Evolutionary conservation across 2,797 vertebrate species (phyloP).

Genomic region (Argentina silus): DNA sequence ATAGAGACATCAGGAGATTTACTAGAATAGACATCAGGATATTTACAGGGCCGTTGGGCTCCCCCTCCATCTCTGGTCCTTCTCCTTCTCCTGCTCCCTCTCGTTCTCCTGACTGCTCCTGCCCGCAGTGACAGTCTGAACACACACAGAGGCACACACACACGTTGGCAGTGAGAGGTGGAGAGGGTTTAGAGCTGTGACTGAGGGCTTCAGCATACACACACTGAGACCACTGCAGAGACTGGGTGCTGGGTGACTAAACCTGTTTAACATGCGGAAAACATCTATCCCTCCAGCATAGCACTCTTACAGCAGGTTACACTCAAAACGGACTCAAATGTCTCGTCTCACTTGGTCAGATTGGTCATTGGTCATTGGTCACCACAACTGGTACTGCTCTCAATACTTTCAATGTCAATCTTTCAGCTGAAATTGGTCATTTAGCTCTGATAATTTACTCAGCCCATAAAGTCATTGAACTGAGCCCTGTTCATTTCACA

Average conservation of each 20-base stretch:
- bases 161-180: not conserved
- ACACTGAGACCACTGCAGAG: too few species aligned
- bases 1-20: not conserved
- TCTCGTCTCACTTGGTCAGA: too few species aligned
- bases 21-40: not conserved
- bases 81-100: not conserved
- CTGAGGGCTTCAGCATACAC: not conserved
- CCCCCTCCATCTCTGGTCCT: slow-evolving; percentile 65
- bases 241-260: too few species aligned
- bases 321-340: too few species aligned
- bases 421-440: not conserved
- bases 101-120: slow-evolving; percentile 81
- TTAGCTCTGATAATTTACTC: not conserved
- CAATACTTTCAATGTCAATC: not conserved
- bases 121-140: slow-evolving; percentile 85
- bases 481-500: not conserved
- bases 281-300: too few species aligned
- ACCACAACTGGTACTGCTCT: not conserved
- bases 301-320: too few species aligned
- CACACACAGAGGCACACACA: slow-evolving; percentile 5
- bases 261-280: too few species aligned
- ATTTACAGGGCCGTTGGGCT: slow-evolving; percentile 55
- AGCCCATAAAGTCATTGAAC: not conserved
- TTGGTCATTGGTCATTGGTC: too few species aligned
- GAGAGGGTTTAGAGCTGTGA: not conserved